phyloP scores from a whole-genome alignment of 1,140 invertebrate species.

The Tenebrio molitor region DNA sequence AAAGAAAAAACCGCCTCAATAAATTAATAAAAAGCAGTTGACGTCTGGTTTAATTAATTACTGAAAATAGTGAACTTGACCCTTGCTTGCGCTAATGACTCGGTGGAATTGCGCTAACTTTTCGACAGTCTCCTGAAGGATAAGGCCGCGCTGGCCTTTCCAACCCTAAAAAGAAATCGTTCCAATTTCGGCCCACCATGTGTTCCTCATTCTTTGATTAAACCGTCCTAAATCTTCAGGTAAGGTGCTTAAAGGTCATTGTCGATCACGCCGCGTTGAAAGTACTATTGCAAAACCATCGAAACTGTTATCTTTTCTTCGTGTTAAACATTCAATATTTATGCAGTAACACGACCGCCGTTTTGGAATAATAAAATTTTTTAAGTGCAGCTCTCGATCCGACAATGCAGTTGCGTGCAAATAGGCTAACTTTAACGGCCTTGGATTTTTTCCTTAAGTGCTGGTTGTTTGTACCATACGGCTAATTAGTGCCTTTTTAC shows the following conservation, averaged over 20 bases:
- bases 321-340: not conserved
- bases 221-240: not conserved
- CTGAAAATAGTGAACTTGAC: not conserved
- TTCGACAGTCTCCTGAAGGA: not conserved
- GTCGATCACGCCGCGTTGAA: slow-evolving; percentile 8
- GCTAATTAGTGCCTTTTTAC: not conserved
- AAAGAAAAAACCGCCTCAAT: no score
- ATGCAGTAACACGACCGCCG: not conserved
- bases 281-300: slow-evolving; percentile 1
- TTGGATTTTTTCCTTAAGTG: slow-evolving; percentile 7
- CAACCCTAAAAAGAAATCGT: not conserved
- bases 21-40: not conserved
- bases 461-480: no score
- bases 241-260: slow-evolving; percentile 7
- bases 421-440: slow-evolving; percentile 1
- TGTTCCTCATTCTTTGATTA: not conserved
- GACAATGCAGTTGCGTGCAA: slow-evolving; percentile 8
- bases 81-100: not conserved
- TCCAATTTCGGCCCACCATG: not conserved
- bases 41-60: not conserved
- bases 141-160: not conserved
- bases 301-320: slow-evolving; percentile 17
- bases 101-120: no score
- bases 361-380: slow-evolving; percentile 1
- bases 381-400: no score